Evolutionary conservation across 1,140 invertebrate genomes (phyloP), one percentile per base, ranked within the genome.

Genomic region (Polyergus mexicanus): DNA sequence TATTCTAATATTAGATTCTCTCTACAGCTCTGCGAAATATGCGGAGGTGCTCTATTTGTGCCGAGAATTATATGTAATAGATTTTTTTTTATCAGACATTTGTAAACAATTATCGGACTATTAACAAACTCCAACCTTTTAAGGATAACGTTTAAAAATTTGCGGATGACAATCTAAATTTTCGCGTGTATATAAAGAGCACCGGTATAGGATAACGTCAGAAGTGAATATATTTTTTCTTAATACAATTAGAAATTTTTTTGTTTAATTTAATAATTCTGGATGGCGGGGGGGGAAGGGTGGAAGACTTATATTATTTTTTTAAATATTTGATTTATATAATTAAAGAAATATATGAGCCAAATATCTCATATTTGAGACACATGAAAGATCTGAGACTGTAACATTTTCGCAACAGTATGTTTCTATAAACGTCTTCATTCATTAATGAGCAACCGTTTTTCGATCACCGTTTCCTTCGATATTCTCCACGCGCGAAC

Each of bases 401-500:
- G 22, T 44, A 76, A 76, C 19, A 63, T 76, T 6, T 66, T 38
- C 10, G 38, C 35, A 44, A 35, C 63, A 13, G 13, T 28, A 63
- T 63, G 25, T 16, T 6, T 51, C 13, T 47, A 4, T 13, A 68
- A 66, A 35, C n/a, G 13, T 66, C 4, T 65, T 38, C 62, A 54
- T 69, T 22, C 63, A 13, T 28, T 38, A 35, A 78, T 68, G 28
- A 22, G 13, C 63, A 80, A 25, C 51, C 7, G n/a, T 13, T 54
- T 80, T 32, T 54, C n/a, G 32, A 69, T 69, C 32, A 78, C 44
- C 32, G 32, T 8, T 88, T 97, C 96, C 41, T 96, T 94, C 22
- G 97, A 97, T 56, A 98, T 96, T 84, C 97, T 92, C 91, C 98
- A 97, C 90, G 96, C 97, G 94, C 97, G 94, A 98, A 98, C 93